These are phyloP conservation scores for Belonocnema kinseyi DNA, from an alignment of 1,140 invertebrate genomes.

Conservation along the genomic window DNA sequence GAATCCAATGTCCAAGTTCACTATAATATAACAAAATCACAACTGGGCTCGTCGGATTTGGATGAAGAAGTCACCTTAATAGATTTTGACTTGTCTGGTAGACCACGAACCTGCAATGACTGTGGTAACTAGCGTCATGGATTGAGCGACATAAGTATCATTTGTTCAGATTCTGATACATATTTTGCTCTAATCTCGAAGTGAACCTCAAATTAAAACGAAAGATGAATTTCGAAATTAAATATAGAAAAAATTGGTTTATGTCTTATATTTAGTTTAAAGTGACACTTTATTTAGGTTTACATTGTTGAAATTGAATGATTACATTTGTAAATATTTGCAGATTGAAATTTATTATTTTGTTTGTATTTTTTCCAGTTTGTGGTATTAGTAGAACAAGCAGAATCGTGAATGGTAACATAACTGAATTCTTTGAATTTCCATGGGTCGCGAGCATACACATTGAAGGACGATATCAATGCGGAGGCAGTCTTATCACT, in stretches of 20 bases:
- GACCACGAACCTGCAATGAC: conserved; percentile 62
- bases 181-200: not conserved
- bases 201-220: no score
- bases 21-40: conserved; percentile 57
- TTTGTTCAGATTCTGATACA: conserved; percentile 15
- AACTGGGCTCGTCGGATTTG: conserved; percentile 41
- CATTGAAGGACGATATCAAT: conserved; percentile 83
- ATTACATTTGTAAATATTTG: not conserved
- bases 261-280: no score
- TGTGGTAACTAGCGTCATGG: conserved; percentile 65
- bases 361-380: conserved; percentile 71
- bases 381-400: conserved; percentile 82
- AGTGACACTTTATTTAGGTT: no score
- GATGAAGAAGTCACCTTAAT: conserved; percentile 59
- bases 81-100: conserved; percentile 59
- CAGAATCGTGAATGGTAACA: conserved; percentile 84
- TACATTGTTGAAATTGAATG: no score
- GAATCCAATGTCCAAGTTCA: conserved; percentile 54
- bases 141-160: conserved; percentile 10
- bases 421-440: conserved; percentile 82
- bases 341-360: not conserved
- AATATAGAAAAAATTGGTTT: no score
- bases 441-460: conserved; percentile 85
- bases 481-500: conserved; percentile 83
- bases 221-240: no score